These are phyloP conservation scores for Intellagama lesueurii DNA, from an alignment of 2,797 vertebrate genomes.

Conservation along the genomic window DNA sequence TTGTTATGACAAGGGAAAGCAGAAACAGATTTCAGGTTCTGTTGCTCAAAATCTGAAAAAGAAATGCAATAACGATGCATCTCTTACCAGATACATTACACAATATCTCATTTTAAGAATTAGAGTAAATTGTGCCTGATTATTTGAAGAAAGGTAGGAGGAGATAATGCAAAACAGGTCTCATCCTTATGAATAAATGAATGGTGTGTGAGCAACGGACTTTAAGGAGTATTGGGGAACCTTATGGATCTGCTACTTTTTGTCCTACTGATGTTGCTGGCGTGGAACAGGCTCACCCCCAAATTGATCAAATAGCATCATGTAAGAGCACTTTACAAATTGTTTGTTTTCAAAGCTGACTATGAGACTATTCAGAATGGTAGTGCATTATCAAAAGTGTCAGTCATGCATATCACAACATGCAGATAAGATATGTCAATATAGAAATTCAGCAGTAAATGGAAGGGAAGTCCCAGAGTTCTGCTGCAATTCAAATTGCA, in stretches of 20 bases:
- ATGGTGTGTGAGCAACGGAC: neutral
- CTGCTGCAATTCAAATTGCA: neutral
- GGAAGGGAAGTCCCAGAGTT: neutral
- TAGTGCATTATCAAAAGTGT: neutral
- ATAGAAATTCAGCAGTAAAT: constrained; percentile 1
- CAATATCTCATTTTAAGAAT: neutral
- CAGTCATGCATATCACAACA: neutral
- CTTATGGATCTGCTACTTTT: neutral
- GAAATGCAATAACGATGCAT: too few species aligned
- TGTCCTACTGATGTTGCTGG: too few species aligned
- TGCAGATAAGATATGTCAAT: neutral
- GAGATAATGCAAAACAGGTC: neutral
- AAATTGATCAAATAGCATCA: neutral
- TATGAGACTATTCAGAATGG: neutral
- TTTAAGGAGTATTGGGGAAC: neutral
- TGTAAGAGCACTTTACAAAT: neutral
- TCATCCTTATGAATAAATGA: neutral
- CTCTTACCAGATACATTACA: too few species aligned
- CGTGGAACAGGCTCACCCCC: too few species aligned
- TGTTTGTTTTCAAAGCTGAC: neutral
- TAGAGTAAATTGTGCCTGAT: neutral
- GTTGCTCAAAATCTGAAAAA: neutral
- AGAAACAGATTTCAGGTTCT: neutral
- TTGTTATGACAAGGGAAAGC: neutral
- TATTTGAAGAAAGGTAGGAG: too few species aligned